These are phyloP conservation scores for Crotalus tigris DNA, from an alignment of 2,113 vertebrate genomes.

Conservation along the genomic window DNA sequence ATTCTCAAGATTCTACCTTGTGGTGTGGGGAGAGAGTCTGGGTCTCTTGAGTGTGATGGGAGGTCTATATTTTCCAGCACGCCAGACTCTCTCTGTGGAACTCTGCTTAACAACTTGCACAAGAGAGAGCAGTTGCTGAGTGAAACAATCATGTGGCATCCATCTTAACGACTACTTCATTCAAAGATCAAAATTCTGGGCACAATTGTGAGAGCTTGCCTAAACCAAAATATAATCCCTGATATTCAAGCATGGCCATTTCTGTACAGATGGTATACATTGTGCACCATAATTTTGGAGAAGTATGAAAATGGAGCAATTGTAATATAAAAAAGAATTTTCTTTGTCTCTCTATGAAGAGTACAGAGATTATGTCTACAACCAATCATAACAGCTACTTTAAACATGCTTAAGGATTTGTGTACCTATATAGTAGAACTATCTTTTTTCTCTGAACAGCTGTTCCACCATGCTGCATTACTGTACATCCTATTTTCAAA, in stretches of 20 bases:
- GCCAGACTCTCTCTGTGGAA: neutral
- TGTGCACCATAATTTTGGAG: neutral
- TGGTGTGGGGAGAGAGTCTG: neutral
- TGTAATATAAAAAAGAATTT: neutral
- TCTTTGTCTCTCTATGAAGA: conserved; percentile 9
- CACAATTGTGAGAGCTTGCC: neutral
- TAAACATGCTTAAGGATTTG: neutral
- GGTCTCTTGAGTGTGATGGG: neutral
- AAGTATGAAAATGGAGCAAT: neutral
- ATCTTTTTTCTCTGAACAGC: neutral
- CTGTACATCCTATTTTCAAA: conserved; percentile 4
- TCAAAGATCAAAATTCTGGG: neutral
- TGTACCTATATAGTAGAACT: neutral
- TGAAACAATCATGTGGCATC: neutral
- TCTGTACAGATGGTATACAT: neutral
- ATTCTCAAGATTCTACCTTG: neutral
- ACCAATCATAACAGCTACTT: neutral
- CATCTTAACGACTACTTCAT: neutral
- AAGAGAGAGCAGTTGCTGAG: neutral
- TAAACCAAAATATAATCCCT: neutral
- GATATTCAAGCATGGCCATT: neutral
- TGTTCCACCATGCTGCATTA: neutral
- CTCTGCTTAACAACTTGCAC: neutral
- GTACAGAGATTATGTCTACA: conserved; percentile 1
- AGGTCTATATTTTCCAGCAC: neutral